phyloP scores from a whole-genome alignment of 2,888 invertebrate genomes.

The Axea sp. region DNA sequence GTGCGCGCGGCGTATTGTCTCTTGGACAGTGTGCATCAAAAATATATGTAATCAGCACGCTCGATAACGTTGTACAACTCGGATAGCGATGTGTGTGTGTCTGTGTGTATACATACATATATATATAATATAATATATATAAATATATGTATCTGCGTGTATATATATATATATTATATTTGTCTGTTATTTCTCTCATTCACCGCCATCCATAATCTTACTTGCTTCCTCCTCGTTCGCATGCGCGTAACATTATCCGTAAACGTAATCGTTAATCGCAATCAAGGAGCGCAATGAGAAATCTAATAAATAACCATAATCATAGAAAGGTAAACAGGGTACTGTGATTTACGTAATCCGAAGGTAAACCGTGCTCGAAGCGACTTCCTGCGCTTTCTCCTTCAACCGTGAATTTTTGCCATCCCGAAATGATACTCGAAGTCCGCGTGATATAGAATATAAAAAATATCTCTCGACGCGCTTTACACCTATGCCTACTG shows the following conservation, averaged over 20 bases:
- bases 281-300: conserved; percentile 31
- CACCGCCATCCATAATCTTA: conserved; percentile 31
- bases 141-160: no score
- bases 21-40: conserved; percentile 65
- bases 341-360: conserved; percentile 48
- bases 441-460: conserved; percentile 73
- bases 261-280: conserved; percentile 58
- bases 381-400: conserved; percentile 16
- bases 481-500: conserved; percentile 69
- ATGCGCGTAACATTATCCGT: conserved; percentile 59
- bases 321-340: conserved; percentile 37
- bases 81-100: conserved; percentile 54
- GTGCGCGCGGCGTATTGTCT: conserved; percentile 61
- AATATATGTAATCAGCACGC: conserved; percentile 62
- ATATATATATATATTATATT: conserved; percentile 21
- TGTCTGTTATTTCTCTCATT: no score
- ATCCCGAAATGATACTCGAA: conserved; percentile 47
- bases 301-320: conserved; percentile 49
- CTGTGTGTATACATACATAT: no score
- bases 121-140: no score
- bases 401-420: conserved; percentile 4
- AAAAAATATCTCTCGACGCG: conserved; percentile 77
- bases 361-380: conserved; percentile 54
- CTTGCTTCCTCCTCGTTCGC: conserved; percentile 13
- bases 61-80: conserved; percentile 63